Conservation (phyloP, 2,797 vertebrate genomes). For the Melanotaenia nigrans region DNA sequence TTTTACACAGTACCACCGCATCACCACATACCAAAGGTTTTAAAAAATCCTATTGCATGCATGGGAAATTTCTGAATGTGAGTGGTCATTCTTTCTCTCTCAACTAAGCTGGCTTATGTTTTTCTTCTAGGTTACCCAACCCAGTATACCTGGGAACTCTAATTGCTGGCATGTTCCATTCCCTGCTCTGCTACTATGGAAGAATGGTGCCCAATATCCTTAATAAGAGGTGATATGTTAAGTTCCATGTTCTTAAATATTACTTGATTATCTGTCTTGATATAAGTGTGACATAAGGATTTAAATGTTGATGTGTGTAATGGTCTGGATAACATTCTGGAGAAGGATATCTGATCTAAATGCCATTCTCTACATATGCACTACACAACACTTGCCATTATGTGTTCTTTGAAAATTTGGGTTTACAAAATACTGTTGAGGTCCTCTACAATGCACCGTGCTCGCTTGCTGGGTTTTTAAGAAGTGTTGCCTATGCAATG, state of each 20-base stretch:
- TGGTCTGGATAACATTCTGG: neutral
- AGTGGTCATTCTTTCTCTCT: conserved; percentile 9
- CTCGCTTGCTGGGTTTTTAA: neutral
- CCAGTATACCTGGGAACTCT: conserved; percentile 85
- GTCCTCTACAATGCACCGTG: neutral
- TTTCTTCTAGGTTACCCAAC: conserved; percentile 81
- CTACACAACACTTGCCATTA: neutral
- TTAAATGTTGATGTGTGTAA: neutral
- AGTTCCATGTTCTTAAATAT: neutral
- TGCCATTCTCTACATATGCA: neutral
- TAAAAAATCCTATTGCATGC: neutral
- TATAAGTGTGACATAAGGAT: neutral
- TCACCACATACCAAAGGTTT: conserved; percentile 85
- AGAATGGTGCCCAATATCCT: conserved; percentile 87
- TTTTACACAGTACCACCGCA: conserved; percentile 85
- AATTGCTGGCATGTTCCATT: conserved; percentile 82
- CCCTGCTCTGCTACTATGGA: conserved; percentile 82
- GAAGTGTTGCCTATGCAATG: neutral
- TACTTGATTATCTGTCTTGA: conserved; percentile 6
- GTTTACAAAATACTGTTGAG: neutral
- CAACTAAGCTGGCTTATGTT: conserved; percentile 12
- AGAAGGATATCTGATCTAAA: neutral
- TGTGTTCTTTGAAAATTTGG: neutral
- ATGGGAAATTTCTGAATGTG: neutral
- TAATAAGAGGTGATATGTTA: conserved; percentile 16